Evolutionary conservation across 64 coral and sea anemone species (phyloP).

Genomic region (Orbicella faveolata): DNA sequence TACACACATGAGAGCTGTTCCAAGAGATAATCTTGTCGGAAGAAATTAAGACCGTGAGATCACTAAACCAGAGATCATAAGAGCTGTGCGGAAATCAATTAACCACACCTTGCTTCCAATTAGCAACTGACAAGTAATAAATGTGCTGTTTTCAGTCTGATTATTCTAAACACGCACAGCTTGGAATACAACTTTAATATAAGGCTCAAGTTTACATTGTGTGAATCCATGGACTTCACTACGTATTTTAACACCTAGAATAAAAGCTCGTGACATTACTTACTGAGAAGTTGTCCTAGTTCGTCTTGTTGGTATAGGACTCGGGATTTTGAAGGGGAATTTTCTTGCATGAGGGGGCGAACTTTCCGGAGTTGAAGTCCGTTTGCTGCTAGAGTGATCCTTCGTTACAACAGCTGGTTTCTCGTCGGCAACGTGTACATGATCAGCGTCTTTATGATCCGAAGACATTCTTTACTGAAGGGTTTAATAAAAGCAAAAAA

Average conservation of each 20-base stretch:
- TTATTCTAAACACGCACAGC: neutral
- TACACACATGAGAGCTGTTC: no score
- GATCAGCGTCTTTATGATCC: slow-evolving; percentile 3
- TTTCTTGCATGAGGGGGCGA: slow-evolving; percentile 56
- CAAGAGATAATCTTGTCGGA: no score
- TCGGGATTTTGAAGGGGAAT: slow-evolving; percentile 71
- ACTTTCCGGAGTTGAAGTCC: slow-evolving; percentile 6
- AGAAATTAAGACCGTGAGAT: no score
- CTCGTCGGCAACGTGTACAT: neutral
- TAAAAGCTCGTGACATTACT: slow-evolving; percentile 13
- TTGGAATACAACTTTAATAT: no score
- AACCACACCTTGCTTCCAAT: neutral
- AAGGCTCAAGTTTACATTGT: no score
- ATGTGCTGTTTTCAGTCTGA: neutral
- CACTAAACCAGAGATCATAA: neutral
- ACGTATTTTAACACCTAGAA: neutral
- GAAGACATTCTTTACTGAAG: slow-evolving; percentile 35
- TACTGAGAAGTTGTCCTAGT: slow-evolving; percentile 95
- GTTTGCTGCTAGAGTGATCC: slow-evolving; percentile 3
- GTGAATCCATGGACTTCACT: neutral
- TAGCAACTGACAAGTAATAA: neutral
- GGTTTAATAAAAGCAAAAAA: neutral
- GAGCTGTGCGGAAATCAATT: neutral
- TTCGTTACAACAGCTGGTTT: neutral
- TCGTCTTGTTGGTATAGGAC: slow-evolving; percentile 86